Evolutionary conservation across 2,113 vertebrate genomes (phyloP).

Genomic region (Muntiacus muntjak): DNA sequence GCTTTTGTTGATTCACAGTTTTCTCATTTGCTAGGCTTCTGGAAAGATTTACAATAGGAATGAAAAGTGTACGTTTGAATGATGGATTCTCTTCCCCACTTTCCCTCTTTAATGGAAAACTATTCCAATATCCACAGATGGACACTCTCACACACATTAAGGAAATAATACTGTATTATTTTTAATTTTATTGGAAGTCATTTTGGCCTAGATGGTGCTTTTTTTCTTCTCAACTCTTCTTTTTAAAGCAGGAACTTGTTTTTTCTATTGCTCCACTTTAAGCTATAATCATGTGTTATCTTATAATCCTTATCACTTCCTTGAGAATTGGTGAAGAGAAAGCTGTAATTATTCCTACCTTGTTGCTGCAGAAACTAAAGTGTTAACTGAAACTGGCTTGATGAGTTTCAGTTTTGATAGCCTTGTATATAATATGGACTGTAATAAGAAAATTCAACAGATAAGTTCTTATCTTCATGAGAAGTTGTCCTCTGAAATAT

Average conservation of each 20-base stretch:
- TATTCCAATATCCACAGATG: neutral
- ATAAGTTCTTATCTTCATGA: neutral
- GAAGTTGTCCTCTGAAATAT: slow-evolving; percentile 2
- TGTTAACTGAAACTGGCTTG: neutral
- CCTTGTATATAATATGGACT: neutral
- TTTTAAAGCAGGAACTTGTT: neutral
- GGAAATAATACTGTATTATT: neutral
- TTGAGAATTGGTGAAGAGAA: neutral
- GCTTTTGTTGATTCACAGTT: neutral
- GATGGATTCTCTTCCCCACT: neutral
- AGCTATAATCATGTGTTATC: neutral
- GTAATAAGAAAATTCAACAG: neutral
- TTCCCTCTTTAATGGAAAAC: slow-evolving; percentile 10
- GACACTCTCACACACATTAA: neutral
- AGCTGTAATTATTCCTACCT: neutral
- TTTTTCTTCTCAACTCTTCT: neutral
- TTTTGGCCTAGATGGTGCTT: neutral
- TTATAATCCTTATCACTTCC: neutral
- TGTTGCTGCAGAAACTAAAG: neutral
- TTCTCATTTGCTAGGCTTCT: neutral
- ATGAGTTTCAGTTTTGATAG: slow-evolving; percentile 27
- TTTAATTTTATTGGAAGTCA: neutral
- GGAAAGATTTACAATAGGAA: neutral
- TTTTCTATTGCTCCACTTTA: neutral
- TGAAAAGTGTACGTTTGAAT: neutral